Percentiles rank a stretch among this genome's conserved stretches.
Evolutionary conservation across 2,888 invertebrate genomes (phyloP).

Genomic region (Andrena haemorrhoa): DNA sequence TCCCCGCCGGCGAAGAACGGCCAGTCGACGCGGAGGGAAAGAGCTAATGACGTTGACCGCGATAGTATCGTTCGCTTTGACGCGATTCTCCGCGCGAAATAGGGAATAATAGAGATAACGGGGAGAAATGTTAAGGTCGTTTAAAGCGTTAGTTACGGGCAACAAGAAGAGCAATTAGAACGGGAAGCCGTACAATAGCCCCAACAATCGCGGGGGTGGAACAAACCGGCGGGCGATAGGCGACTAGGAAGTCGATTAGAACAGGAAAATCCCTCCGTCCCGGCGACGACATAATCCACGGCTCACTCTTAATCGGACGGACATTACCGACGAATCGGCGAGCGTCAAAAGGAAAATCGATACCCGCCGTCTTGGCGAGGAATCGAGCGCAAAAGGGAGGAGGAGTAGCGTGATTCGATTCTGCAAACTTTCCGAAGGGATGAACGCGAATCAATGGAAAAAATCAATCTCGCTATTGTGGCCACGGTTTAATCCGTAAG

Average conservation of each 20-base stretch:
- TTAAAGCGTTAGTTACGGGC: slow-evolving; percentile 51
- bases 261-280: slow-evolving; percentile 48
- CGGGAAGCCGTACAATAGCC: slow-evolving; percentile 66
- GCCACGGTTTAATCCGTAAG: slow-evolving; percentile 35
- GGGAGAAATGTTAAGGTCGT: slow-evolving; percentile 40
- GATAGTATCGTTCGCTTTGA: not conserved
- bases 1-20: not conserved
- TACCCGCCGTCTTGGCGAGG: slow-evolving; percentile 1
- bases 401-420: slow-evolving; percentile 25
- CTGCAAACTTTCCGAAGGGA: slow-evolving; percentile 29
- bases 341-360: slow-evolving; percentile 19
- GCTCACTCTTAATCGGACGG: slow-evolving; percentile 51
- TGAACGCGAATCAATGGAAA: slow-evolving; percentile 19
- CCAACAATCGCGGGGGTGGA: slow-evolving; percentile 59
- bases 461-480: slow-evolving; percentile 26
- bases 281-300: slow-evolving; percentile 51
- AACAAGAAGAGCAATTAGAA: slow-evolving; percentile 66
- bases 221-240: slow-evolving; percentile 63
- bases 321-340: slow-evolving; percentile 22
- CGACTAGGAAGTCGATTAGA: slow-evolving; percentile 68
- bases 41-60: slow-evolving; percentile 9
- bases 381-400: not conserved
- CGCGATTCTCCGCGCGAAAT: not conserved
- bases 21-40: not conserved
- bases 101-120: not conserved